phyloP scores from a whole-genome alignment of 2,888 invertebrate species.

The Tribolium freemani region DNA sequence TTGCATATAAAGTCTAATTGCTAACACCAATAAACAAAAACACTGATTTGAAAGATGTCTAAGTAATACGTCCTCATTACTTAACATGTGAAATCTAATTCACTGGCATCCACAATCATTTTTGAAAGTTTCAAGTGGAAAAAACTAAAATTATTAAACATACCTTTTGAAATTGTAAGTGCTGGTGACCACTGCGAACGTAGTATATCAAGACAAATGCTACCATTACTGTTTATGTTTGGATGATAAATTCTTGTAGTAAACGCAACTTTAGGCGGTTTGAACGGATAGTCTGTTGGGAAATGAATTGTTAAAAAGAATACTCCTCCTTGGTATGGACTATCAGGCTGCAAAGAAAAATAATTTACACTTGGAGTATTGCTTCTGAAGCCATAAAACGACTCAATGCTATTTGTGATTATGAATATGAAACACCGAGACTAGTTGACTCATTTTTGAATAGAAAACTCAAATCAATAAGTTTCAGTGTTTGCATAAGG shows the following conservation, averaged over 20 bases:
- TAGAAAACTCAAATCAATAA: conserved; percentile 18
- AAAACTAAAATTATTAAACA: conserved; percentile 13
- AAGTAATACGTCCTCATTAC: neutral
- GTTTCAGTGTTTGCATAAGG: conserved; percentile 25
- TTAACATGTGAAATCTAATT: neutral
- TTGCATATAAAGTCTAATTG: neutral
- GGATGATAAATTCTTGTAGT: conserved; percentile 99
- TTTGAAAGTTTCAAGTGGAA: neutral
- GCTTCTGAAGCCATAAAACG: too few relatives aligned
- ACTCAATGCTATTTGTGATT: neutral
- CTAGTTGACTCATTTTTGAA: neutral
- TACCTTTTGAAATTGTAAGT: conserved; percentile 99
- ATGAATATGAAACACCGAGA: neutral
- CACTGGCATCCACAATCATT: neutral
- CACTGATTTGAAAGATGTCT: neutral
- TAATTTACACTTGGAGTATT: neutral
- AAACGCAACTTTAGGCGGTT: conserved; percentile 99
- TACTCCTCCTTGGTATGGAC: conserved; percentile 99
- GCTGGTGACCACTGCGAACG: conserved; percentile 99
- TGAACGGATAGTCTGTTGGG: conserved; percentile 99
- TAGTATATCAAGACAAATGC: conserved; percentile 99
- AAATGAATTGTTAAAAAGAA: conserved; percentile 99
- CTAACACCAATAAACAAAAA: neutral
- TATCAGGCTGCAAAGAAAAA: conserved; percentile 87
- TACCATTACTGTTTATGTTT: conserved; percentile 99